Evolutionary conservation across 2,113 vertebrate species (phyloP).

Genomic region (Lampris megalopsis): DNA sequence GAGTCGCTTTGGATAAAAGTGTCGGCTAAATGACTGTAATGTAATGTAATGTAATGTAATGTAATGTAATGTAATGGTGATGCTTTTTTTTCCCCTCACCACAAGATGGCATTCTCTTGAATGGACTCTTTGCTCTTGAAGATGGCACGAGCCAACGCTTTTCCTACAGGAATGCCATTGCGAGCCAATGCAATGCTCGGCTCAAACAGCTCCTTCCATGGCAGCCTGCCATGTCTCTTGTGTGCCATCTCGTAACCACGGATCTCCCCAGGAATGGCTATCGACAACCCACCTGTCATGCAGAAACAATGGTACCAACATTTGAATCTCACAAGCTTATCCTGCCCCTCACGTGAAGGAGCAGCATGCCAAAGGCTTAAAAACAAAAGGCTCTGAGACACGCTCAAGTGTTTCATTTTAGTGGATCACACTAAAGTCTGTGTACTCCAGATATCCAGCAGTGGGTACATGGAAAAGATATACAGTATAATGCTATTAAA

Average conservation of each 20-base stretch:
- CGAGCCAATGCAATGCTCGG: slow-evolving; percentile 93
- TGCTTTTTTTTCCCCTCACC: slow-evolving; percentile 78
- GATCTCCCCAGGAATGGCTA: slow-evolving; percentile 95
- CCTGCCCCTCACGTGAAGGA: slow-evolving; percentile 3
- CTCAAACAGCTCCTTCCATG: slow-evolving; percentile 92
- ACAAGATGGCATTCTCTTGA: slow-evolving; percentile 83
- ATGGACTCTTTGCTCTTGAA: slow-evolving; percentile 73
- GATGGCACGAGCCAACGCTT: slow-evolving; percentile 87
- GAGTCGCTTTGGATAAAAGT: too few species aligned
- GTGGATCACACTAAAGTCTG: background rate
- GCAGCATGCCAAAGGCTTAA: background rate
- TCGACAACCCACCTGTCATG: slow-evolving; percentile 90
- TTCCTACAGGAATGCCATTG: slow-evolving; percentile 89
- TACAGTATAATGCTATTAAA: background rate
- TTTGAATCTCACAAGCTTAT: slow-evolving; percentile 4
- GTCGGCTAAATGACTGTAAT: too few species aligned
- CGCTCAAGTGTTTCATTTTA: background rate
- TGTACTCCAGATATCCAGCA: background rate
- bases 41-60: too few species aligned
- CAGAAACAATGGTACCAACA: slow-evolving; percentile 20
- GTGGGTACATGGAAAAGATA: background rate
- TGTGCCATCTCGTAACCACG: slow-evolving; percentile 95
- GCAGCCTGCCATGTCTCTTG: slow-evolving; percentile 88
- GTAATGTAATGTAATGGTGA: too few species aligned
- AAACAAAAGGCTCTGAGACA: background rate